These are phyloP conservation scores for Platycnemis pennipes DNA, from an alignment of 2,888 invertebrate species.

Conservation along the genomic window DNA sequence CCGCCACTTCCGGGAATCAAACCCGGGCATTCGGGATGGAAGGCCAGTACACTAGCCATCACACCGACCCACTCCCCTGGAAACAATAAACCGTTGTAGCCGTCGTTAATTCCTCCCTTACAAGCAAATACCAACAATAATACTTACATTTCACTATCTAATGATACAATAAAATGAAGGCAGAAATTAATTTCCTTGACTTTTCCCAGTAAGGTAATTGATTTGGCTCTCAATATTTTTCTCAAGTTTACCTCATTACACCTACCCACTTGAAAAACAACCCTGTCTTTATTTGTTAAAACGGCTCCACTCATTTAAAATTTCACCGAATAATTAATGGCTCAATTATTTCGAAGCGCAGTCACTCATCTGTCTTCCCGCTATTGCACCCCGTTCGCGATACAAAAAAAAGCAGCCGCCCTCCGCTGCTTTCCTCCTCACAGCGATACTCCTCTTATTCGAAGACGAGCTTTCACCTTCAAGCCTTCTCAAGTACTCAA, in stretches of 20 bases:
- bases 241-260: background rate
- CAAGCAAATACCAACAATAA: no score
- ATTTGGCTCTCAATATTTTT: background rate
- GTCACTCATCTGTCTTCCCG: constrained; percentile 19
- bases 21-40: no score
- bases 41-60: no score
- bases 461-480: no score
- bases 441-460: no score
- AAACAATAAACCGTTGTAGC: no score
- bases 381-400: background rate
- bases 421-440: background rate
- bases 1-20: no score
- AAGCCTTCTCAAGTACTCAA: no score
- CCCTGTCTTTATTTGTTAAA: background rate
- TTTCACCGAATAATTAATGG: background rate
- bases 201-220: background rate
- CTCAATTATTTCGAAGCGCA: background rate
- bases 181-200: background rate
- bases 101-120: no score
- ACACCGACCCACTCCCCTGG: no score
- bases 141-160: background rate
- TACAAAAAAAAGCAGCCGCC: background rate
- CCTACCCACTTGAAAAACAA: background rate
- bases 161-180: background rate
- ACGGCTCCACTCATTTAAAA: background rate